Conservation (phyloP, 2,888 invertebrate genomes). For the Orthosia incerta region DNA sequence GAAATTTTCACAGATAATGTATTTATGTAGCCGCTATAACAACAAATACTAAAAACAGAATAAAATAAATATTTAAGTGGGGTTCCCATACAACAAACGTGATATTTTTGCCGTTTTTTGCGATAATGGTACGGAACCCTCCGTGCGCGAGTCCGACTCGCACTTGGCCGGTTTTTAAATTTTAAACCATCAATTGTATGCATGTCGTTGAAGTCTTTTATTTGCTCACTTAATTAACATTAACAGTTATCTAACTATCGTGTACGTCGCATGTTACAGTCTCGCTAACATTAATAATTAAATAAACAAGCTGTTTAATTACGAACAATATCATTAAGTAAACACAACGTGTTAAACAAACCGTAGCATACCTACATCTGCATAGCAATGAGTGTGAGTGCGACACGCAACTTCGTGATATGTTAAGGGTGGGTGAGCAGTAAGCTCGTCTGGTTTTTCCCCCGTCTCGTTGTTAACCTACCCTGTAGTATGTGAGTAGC, state of each 20-base stretch:
- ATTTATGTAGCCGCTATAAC: too few relatives aligned
- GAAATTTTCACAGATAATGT: too few relatives aligned
- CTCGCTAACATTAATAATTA: slow-evolving; percentile 29
- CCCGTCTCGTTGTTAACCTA: slow-evolving; percentile 69
- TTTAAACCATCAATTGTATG: slow-evolving; percentile 1
- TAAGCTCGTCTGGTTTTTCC: slow-evolving; percentile 36
- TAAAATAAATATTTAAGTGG: too few relatives aligned
- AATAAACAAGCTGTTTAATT: slow-evolving; percentile 49
- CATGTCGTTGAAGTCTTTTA: slow-evolving; percentile 4
- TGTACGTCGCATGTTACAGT: slow-evolving; percentile 30
- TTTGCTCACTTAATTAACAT: slow-evolving; percentile 11
- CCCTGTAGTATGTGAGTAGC: slow-evolving; percentile 76
- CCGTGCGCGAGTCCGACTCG: too few relatives aligned
- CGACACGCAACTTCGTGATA: slow-evolving; percentile 39
- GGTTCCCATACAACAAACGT: too few relatives aligned
- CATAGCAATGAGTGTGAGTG: slow-evolving; percentile 17
- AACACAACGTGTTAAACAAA: slow-evolving; percentile 49
- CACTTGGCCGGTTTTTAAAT: too few relatives aligned
- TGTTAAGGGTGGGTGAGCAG: slow-evolving; percentile 54
- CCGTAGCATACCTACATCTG: slow-evolving; percentile 34
- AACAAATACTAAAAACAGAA: too few relatives aligned
- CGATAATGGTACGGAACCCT: too few relatives aligned
- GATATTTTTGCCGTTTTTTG: too few relatives aligned
- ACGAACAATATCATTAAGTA: slow-evolving; percentile 49
- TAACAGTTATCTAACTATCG: slow-evolving; percentile 28